Evolutionary conservation across 2,888 invertebrate species (phyloP), one percentile per base, ranked within the genome.

Genomic region (Germaria angustata): DNA sequence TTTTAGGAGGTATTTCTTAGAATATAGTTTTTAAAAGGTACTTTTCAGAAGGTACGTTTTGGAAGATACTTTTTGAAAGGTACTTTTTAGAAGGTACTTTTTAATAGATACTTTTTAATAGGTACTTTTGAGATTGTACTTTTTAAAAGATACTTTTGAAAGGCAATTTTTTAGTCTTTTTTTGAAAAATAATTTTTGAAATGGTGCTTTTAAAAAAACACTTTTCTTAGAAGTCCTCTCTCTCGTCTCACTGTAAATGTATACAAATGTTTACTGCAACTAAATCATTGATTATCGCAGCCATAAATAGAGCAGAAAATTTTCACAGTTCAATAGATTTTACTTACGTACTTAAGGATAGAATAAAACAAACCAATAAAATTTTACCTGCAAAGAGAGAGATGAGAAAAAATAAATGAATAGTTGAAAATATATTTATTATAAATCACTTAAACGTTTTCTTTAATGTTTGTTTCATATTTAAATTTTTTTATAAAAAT

Each of bases 371-470:
- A 22, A 39, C 34, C 44, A 53, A 20, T 1, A 46, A 61, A 71
- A 41, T n/a, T 44, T 82, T 82, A 82, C 78, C 82, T 82, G 82
- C 11, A 82, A 79, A 66, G 69, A 79, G 57, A 78, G 9, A n/a
- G n/a, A n/a, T 39, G 34, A 41, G 24, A 7, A 41, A 20, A 77
- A 24, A 59, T 0, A 41, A 36, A 63, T 8, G 28, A 24, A 24
- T 63, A 49, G 65, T 57, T 36, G 41, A 61, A 59, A 57, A 24
- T 17, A 9, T 36, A 15, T 66, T 15, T 57, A 5, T 61, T 13
- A 65, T 57, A 72, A 75, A 71, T 71, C 49, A 66, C 7, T 41
- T 22, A 8, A 8, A 6, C 32, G 6, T 53, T 44, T 15, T 51
- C 63, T 20, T 9, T 11, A 17, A 41, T 57, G 11, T 24, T 9